phyloP scores from a whole-genome alignment of 2,888 invertebrate genomes.

The Pristionchus maxplancki region DNA sequence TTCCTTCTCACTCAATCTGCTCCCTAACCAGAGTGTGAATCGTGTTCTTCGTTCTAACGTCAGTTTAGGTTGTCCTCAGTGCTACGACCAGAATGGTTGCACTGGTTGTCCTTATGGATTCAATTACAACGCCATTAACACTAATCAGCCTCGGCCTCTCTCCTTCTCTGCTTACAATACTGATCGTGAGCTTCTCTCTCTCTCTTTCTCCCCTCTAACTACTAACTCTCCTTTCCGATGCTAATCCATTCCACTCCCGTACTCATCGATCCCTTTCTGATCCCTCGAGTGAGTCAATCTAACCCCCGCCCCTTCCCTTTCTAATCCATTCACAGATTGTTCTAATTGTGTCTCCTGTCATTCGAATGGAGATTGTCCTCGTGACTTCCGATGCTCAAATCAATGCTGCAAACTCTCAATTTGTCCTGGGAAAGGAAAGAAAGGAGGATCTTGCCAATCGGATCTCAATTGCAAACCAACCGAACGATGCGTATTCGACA shows the following conservation, averaged over 20 bases:
- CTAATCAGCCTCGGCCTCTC: not conserved
- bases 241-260: not conserved
- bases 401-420: slow-evolving; percentile 62
- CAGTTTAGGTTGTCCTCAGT: slow-evolving; percentile 40
- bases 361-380: slow-evolving; percentile 63
- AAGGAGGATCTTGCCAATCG: slow-evolving; percentile 56
- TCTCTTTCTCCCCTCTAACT: not conserved
- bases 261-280: not conserved
- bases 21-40: slow-evolving; percentile 14
- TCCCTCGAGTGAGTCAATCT: not conserved
- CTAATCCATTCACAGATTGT: not conserved
- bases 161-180: slow-evolving; percentile 32
- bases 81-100: slow-evolving; percentile 28
- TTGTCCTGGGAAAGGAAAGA: slow-evolving; percentile 60
- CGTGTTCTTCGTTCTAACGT: not conserved
- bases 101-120: slow-evolving; percentile 41
- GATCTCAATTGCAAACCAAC: slow-evolving; percentile 62
- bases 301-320: not conserved
- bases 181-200: not conserved
- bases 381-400: slow-evolving; percentile 61
- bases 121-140: slow-evolving; percentile 31
- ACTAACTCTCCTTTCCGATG: slow-evolving; percentile 17
- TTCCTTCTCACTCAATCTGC: not conserved
- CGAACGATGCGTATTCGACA: slow-evolving; percentile 63
- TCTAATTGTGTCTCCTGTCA: slow-evolving; percentile 49